phyloP scores from a whole-genome alignment of 2,888 invertebrate species.

The Lepeophtheirus nordmannii region DNA sequence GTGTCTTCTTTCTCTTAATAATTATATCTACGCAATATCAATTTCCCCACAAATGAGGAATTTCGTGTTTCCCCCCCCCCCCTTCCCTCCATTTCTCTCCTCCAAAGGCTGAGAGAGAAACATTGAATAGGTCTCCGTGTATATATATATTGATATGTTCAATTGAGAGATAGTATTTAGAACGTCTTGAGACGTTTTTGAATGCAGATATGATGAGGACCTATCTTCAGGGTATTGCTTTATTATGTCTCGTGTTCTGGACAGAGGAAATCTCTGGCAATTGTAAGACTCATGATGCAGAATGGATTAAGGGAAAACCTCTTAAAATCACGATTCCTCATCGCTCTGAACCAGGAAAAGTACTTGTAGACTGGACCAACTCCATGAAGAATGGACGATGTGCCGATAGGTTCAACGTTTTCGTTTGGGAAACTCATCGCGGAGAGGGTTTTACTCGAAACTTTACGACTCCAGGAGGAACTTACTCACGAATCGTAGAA shows the following conservation, averaged over 20 bases:
- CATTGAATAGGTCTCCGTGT: no score
- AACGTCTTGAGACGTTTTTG: no score
- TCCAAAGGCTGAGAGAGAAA: no score
- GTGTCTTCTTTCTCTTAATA: no score
- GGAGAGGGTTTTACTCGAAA: neutral
- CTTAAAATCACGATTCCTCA: neutral
- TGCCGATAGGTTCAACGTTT: slow-evolving; percentile 11
- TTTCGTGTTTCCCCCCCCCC: no score
- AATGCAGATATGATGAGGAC: no score
- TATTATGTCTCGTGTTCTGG: neutral
- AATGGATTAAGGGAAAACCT: slow-evolving; percentile 15
- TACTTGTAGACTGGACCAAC: neutral
- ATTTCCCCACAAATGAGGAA: no score
- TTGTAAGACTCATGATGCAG: slow-evolving; percentile 19
- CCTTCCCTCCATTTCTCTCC: no score
- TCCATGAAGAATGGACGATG: slow-evolving; percentile 9
- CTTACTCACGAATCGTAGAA: neutral
- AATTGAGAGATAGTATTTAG: no score
- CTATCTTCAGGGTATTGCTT: no score
- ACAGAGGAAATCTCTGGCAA: neutral
- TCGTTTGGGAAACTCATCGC: slow-evolving; percentile 9
- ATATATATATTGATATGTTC: no score
- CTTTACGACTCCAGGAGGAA: neutral
- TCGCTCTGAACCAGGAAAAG: slow-evolving; percentile 8
- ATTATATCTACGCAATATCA: no score